These are phyloP conservation scores for Theristicus caerulescens DNA, from an alignment of 2,113 vertebrate species.

Conservation along the genomic window DNA sequence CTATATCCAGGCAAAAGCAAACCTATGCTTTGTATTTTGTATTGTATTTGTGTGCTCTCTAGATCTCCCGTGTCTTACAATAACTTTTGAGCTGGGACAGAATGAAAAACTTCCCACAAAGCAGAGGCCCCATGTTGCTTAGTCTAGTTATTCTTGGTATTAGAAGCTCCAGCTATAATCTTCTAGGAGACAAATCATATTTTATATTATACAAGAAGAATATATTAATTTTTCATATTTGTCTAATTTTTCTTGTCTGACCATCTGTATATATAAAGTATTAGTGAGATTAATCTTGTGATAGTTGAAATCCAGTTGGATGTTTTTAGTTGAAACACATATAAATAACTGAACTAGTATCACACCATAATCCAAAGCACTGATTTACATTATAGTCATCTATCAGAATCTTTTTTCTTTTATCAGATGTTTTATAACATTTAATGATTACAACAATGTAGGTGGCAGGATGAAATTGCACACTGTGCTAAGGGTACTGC, in stretches of 20 bases:
- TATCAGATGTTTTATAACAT: conserved; percentile 67
- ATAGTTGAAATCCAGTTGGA: conserved; percentile 85
- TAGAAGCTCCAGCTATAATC: conserved; percentile 87
- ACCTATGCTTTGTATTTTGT: neutral
- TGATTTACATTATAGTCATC: conserved; percentile 82
- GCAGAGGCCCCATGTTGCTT: neutral
- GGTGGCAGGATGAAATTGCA: conserved; percentile 68
- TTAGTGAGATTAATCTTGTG: conserved; percentile 91
- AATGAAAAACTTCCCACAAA: conserved; percentile 17
- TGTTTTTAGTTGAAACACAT: conserved; percentile 80
- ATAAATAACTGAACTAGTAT: conserved; percentile 84
- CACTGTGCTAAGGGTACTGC: conserved; percentile 66
- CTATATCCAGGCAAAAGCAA: neutral
- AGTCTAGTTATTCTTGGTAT: conserved; percentile 53
- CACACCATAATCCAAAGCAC: conserved; percentile 82
- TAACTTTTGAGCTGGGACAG: neutral
- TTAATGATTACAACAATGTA: conserved; percentile 64
- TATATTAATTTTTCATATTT: conserved; percentile 92
- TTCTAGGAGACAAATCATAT: conserved; percentile 84
- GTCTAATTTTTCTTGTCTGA: conserved; percentile 91
- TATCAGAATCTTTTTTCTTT: conserved; percentile 71
- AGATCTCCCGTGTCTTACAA: neutral
- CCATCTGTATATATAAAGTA: conserved; percentile 89
- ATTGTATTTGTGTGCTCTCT: neutral
- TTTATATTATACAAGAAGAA: conserved; percentile 85